These are phyloP conservation scores for Coleophora deauratella DNA, from an alignment of 2,888 invertebrate genomes.

Conservation along the genomic window DNA sequence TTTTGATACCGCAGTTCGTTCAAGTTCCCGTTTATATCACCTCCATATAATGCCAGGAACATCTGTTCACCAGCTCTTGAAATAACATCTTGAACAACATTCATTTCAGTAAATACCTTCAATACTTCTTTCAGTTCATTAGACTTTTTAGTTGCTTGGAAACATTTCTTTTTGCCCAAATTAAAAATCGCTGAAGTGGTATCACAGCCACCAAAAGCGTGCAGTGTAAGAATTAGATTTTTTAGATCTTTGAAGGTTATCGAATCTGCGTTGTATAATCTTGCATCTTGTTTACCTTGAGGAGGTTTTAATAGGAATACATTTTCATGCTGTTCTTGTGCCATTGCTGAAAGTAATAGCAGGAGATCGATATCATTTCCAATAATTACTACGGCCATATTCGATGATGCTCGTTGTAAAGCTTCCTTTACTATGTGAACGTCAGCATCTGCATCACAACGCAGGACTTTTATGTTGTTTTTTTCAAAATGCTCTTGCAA, in stretches of 20 bases:
- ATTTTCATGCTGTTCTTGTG: not conserved
- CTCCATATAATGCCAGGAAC: not conserved
- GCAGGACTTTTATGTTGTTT: not conserved
- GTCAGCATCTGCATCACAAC: not conserved
- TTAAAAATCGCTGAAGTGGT: not conserved
- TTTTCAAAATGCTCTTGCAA: not conserved
- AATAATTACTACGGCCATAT: not conserved
- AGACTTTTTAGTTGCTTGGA: not conserved
- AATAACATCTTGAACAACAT: not conserved
- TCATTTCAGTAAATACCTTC: not conserved
- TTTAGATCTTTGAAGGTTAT: not conserved
- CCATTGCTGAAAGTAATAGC: not conserved
- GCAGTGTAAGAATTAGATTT: not conserved
- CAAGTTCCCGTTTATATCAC: not conserved
- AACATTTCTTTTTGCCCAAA: not conserved
- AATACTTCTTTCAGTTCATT: not conserved
- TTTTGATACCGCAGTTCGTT: not conserved
- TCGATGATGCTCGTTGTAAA: not conserved
- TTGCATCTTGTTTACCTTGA: not conserved
- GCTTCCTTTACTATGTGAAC: not conserved
- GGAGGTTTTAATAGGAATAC: not conserved
- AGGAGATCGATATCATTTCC: not conserved
- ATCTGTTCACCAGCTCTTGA: not conserved
- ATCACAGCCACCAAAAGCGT: constrained; percentile 1
- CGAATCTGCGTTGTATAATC: not conserved